These are phyloP conservation scores for Rhinoderma darwinii DNA, from an alignment of 2,113 vertebrate species.

Conservation along the genomic window DNA sequence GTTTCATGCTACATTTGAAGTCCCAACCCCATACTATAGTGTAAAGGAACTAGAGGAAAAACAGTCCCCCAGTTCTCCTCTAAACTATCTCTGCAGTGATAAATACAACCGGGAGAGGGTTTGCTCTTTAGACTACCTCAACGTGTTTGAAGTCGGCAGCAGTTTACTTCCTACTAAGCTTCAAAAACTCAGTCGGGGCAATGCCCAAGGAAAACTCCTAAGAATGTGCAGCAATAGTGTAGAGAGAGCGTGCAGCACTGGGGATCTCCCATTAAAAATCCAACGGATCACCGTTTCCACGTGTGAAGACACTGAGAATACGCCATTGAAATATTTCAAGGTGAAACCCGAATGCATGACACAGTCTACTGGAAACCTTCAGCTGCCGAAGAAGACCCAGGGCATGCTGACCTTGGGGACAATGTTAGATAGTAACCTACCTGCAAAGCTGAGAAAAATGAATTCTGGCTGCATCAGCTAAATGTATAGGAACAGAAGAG, in stretches of 20 bases:
- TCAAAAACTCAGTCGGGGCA: slow-evolving; percentile 92
- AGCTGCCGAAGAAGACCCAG: slow-evolving; percentile 71
- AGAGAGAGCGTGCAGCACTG: slow-evolving; percentile 96
- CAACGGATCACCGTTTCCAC: slow-evolving; percentile 86
- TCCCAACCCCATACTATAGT: slow-evolving; percentile 92
- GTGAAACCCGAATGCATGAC: slow-evolving; percentile 93
- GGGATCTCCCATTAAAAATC: slow-evolving; percentile 96
- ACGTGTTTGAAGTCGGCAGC: slow-evolving; percentile 87
- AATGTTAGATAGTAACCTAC: slow-evolving; percentile 86
- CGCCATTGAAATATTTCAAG: slow-evolving; percentile 80
- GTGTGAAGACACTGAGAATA: slow-evolving; percentile 59
- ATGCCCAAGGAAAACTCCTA: slow-evolving; percentile 94
- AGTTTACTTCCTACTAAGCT: slow-evolving; percentile 92
- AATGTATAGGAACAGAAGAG: slow-evolving; percentile 25
- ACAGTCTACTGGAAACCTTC: slow-evolving; percentile 75
- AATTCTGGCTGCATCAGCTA: slow-evolving; percentile 88
- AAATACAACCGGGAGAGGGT: slow-evolving; percentile 91
- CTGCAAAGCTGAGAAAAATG: slow-evolving; percentile 97
- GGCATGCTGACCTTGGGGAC: slow-evolving; percentile 60
- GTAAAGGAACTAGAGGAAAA: slow-evolving; percentile 97
- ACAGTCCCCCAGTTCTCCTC: slow-evolving; percentile 91
- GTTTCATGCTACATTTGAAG: slow-evolving; percentile 98
- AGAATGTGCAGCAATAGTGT: slow-evolving; percentile 97
- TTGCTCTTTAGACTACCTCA: slow-evolving; percentile 92
- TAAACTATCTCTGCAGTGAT: slow-evolving; percentile 88